Evolutionary conservation across 2,888 invertebrate species (phyloP), one percentile per base, ranked within the genome.

Genomic region (Julus scandinavius): DNA sequence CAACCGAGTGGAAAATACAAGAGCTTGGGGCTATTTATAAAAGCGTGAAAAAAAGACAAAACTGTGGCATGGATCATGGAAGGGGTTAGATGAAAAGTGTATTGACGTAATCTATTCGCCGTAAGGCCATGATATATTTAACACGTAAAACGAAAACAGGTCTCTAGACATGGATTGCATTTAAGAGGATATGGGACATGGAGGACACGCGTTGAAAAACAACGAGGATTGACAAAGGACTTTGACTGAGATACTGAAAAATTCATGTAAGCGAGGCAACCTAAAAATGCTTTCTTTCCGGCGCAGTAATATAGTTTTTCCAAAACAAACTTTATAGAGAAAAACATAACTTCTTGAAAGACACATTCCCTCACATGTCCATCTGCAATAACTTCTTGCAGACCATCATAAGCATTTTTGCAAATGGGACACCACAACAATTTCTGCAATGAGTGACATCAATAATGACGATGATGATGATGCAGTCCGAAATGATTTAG

Each of bases 11-110:
- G 58, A 63, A 63, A 63, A 63, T n/a, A 6, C 58, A 17, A n/a
- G 6, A 72, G 72, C 72, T 29, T 2, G 20, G 72, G 72, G 72
- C 29, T 72, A 72, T 72, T 72, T 72, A 72, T 72, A 72, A 72
- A 72, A 72, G 72, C 20, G 20, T 29, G 29, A 72, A 72, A 72
- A 72, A 72, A 72, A n/a, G 11, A 9, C 7, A 20, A 38, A 13
- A 80, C 38, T 7, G 13, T 38, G 54, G 29, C 38, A 80, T 80
- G 80, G 80, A 80, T 38, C 80, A 80, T 38, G 38, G 9, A 54
- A 80, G 11, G 11, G 80, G 80, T 80, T 63, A 72, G 29, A 72
- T 72, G 72, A 72, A 72, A 29, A 29, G 29, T 29, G 2, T 63
- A 63, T 72, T 72, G 20, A 72, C 29, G 29, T 72, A 72, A 72